Base-by-base conservation (phyloP, 1,140 invertebrate species). In the Wiebesia pumilae region DNA sequence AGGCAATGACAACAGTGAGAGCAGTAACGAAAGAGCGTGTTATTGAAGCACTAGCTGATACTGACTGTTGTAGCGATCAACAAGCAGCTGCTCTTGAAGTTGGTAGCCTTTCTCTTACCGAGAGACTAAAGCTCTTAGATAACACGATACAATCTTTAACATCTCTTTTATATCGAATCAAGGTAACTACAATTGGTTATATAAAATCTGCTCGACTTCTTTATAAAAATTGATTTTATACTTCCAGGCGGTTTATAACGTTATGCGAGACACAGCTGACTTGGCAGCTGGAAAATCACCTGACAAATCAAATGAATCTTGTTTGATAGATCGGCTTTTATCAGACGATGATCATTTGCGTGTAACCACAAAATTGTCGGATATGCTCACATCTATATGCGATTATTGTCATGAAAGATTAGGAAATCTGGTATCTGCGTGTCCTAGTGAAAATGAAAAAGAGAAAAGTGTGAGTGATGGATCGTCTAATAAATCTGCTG, bases 391-490 rank as follows among this genome's bases (percentile, higher is more conserved):
- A 79, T 96, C 96, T 9, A 95, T 98, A 40, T 98, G 97, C 92
- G 97, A 99, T 94, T 98, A 98, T 93, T 98, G 97, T 88, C 97
- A 98, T 93, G 98, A 99, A 91, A 94, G 97, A 88, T 96, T 98
- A 94, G 97, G 97, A 85, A 97, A 97, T 93, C 94, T 98, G 69
- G 95, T 98, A 65, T 96, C 96, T 54, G 96, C 96, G 80, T 95
- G 97, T 94, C 96, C 96, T 82, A 94, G 94, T 81, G 96, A 97
- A 88, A 95, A 95, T 86, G 95, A 95, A 88, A 94, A 94, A 84
- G 93, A 94, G 24, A 89, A 89, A 27, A 90, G 77, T 43, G 91
- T 91, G 3, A 92, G 88, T 58, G 92, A 92, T 16, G 51, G 71
- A 40, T 81, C 86, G 0, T 47, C 40, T 9, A 88, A 78, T 81